Evolutionary conservation across 2,113 vertebrate genomes (phyloP), one percentile per base, ranked within the genome.

Genomic region (Fulica atra): DNA sequence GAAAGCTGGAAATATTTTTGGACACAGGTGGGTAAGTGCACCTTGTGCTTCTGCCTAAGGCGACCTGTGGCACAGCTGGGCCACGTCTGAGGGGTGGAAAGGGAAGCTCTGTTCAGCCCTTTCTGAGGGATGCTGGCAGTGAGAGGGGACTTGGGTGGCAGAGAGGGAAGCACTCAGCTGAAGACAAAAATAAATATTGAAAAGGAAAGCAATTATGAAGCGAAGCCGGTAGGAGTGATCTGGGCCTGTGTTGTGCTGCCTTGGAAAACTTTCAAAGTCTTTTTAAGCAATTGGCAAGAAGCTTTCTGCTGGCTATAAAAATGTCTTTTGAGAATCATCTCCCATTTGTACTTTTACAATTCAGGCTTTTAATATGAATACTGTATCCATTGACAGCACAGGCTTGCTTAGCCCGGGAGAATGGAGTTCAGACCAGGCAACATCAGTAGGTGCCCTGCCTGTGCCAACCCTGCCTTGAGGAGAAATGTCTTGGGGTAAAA

Each of bases 221-320:
- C 73, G 87, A 89, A 96, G 88, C 10, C 2, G 2, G 88, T 79
- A 79, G 53, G 48, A 94, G 44, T 69, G 84, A 85, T 86, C 44
- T 69, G 88, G n/a, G 77, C 50, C 42, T 59, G 11, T 35, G 83
- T 91, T 79, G 65, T 7, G 44, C 65, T 72, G n/a, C 69, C 83
- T 85, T 95, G 96, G 96, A 95, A 94, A 93, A 91, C 28, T 91
- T 93, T 97, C 96, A 96, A 92, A 87, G 53, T 57, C 77, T 94
- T 95, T 96, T 91, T 33, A 95, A 93, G 93, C 73, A 92, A 78
- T 24, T 95, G 90, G 65, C 91, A 87, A 54, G 53, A 92, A 92
- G 79, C 53, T 78, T 92, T 86, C 80, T 86, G 80, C 65, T 91
- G 65, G 61, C 88, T 96, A 64, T 66, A 86, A 84, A 90, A 94